Evolutionary conservation across 2,797 vertebrate species (phyloP).

Genomic region (Peromyscus melanophrys): DNA sequence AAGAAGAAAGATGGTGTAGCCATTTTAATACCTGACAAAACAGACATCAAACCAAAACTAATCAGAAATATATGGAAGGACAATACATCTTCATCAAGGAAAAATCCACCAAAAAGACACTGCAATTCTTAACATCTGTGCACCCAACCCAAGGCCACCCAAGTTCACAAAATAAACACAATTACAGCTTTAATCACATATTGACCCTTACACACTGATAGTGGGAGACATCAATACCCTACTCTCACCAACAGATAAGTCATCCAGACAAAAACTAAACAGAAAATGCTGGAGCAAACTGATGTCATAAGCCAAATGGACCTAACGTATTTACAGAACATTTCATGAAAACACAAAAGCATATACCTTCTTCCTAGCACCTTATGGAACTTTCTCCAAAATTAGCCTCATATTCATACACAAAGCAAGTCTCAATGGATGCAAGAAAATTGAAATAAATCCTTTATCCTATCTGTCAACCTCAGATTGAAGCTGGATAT

Average conservation of each 20-base stretch:
- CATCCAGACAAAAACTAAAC: background rate
- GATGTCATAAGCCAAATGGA: background rate
- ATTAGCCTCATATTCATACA: too few species aligned
- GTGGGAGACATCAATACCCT: background rate
- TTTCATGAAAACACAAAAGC: background rate
- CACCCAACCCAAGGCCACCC: background rate
- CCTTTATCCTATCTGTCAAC: too few species aligned
- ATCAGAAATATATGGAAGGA: background rate
- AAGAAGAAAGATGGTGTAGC: background rate
- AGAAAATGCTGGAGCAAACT: background rate
- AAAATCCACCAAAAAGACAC: background rate
- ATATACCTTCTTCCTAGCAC: too few species aligned
- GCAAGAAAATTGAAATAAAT: too few species aligned
- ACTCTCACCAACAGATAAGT: background rate
- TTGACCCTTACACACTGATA: background rate
- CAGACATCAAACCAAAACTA: background rate
- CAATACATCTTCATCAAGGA: background rate
- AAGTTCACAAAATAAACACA: background rate
- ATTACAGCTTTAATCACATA: background rate
- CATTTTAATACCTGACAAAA: background rate
- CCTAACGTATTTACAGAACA: background rate
- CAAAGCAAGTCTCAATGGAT: too few species aligned
- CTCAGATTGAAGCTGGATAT: too few species aligned
- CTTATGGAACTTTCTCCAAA: too few species aligned
- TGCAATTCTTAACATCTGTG: background rate